phyloP scores from a whole-genome alignment of 1,140 invertebrate species.

The Apis laboriosa region DNA sequence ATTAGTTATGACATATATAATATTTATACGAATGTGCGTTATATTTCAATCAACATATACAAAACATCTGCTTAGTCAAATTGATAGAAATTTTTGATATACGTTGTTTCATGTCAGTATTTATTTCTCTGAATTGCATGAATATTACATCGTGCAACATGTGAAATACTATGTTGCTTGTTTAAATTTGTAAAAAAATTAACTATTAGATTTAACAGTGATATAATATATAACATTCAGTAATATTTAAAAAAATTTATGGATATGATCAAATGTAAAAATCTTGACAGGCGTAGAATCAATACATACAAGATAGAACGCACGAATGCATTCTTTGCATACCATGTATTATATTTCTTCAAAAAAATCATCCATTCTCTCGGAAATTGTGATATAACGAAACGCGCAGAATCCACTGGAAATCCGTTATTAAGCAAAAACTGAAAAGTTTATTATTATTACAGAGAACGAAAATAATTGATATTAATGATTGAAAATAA shows the following conservation, averaged over 20 bases:
- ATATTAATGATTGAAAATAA: neutral
- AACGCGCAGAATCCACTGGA: conserved; percentile 20
- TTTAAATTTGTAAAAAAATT: neutral
- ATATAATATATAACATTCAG: too few species aligned
- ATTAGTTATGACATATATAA: neutral
- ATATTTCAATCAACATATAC: conserved; percentile 12
- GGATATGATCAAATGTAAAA: neutral
- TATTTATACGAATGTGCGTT: too few species aligned
- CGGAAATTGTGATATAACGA: neutral
- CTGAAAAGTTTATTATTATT: neutral
- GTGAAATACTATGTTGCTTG: neutral
- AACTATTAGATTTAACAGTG: neutral
- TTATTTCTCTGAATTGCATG: conserved; percentile 2
- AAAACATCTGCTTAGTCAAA: conserved; percentile 32
- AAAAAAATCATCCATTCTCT: conserved; percentile 1
- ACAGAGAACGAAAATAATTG: neutral
- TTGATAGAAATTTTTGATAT: neutral
- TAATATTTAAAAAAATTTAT: neutral
- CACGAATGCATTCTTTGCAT: neutral
- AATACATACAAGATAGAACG: neutral
- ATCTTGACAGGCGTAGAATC: neutral
- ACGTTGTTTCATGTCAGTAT: neutral
- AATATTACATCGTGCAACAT: neutral
- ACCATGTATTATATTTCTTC: conserved; percentile 23
- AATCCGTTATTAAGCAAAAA: neutral